Evolutionary conservation across 2,113 vertebrate species (phyloP).

Genomic region (Corythornis madagascariensis): DNA sequence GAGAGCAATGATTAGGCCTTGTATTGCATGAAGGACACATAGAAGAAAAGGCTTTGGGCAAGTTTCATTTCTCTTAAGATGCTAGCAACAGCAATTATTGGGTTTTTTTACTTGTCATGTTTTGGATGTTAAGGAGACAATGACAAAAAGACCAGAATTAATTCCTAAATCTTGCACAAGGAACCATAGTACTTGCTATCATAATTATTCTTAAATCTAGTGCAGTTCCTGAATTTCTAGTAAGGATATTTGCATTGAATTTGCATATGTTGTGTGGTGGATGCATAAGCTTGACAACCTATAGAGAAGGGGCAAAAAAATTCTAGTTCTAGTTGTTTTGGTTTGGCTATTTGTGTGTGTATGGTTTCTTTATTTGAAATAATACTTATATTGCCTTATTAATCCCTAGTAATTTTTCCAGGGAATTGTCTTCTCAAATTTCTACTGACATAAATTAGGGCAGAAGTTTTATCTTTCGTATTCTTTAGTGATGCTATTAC

Average conservation of each 20-base stretch:
- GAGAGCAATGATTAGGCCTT: not conserved
- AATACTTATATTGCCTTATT: not conserved
- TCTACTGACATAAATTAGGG: not conserved
- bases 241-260: not conserved
- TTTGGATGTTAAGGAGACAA: not conserved
- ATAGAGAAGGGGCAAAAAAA: not conserved
- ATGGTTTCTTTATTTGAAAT: not conserved
- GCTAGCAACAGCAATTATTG: not conserved
- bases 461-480: not conserved
- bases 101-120: not conserved
- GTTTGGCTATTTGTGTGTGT: not conserved
- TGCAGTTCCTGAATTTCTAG: not conserved
- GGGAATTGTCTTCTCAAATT: not conserved
- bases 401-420: not conserved
- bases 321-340: not conserved
- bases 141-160: not conserved
- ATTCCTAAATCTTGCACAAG: not conserved
- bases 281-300: not conserved
- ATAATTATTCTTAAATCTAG: not conserved
- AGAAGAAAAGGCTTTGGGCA: not conserved
- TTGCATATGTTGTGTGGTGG: not conserved
- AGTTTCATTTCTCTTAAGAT: not conserved
- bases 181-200: not conserved
- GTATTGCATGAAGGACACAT: not conserved
- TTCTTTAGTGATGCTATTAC: not conserved